Evolutionary conservation across 2,888 invertebrate species (phyloP).

Genomic region (Rhaphigaster nebulosa): DNA sequence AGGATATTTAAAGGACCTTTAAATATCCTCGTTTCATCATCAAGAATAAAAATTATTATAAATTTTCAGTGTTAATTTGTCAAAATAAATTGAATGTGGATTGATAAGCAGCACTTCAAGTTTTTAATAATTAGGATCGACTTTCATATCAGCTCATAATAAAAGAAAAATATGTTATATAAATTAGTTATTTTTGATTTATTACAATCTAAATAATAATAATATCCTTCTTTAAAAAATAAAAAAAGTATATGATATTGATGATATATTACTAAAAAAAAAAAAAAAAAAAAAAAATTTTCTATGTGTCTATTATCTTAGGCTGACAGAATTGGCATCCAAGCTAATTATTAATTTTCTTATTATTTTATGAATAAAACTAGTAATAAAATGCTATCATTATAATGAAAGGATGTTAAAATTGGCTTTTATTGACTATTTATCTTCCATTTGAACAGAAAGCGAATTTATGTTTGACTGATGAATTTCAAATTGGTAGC

Average conservation of each 20-base stretch:
- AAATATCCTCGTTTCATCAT: too few species aligned
- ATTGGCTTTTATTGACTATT: slow-evolving; percentile 37
- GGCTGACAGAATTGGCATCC: background rate
- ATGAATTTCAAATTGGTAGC: slow-evolving; percentile 25
- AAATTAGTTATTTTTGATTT: background rate
- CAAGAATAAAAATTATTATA: too few species aligned
- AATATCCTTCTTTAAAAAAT: background rate
- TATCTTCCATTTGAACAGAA: slow-evolving; percentile 34
- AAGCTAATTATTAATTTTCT: background rate
- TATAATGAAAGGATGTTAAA: slow-evolving; percentile 35
- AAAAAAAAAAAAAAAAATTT: background rate
- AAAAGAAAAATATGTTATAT: background rate
- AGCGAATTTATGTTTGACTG: slow-evolving; percentile 49
- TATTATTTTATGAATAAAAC: background rate
- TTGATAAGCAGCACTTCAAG: background rate
- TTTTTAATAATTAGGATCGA: background rate
- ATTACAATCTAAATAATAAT: background rate
- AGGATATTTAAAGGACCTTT: too few species aligned
- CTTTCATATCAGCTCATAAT: background rate
- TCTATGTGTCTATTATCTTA: background rate
- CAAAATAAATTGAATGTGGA: background rate
- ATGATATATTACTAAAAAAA: background rate
- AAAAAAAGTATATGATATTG: background rate
- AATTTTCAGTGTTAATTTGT: background rate
- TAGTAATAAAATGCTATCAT: background rate